phyloP scores from a whole-genome alignment of 2,113 vertebrate genomes.

The Rhabdomys dilectus region DNA sequence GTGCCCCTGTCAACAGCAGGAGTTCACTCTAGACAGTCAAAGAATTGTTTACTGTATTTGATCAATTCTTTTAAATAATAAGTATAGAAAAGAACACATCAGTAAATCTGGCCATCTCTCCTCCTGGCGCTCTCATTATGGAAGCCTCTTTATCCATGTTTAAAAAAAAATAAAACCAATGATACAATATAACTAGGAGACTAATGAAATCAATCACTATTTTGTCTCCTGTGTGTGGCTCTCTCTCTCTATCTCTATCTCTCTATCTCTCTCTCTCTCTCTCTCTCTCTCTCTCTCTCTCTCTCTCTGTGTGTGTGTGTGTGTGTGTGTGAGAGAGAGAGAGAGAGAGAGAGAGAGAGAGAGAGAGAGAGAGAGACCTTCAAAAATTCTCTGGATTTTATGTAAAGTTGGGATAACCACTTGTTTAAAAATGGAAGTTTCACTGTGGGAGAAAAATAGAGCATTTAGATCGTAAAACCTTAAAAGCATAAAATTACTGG shows the following conservation, averaged over 20 bases:
- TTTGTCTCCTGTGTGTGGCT: neutral
- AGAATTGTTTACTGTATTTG: slow-evolving; percentile 57
- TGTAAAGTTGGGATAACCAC: slow-evolving; percentile 45
- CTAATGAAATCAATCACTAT: neutral
- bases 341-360: neutral
- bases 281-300: too few relatives aligned
- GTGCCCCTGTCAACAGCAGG: neutral
- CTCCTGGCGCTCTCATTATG: neutral
- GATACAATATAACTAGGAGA: neutral
- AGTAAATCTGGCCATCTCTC: slow-evolving; percentile 22
- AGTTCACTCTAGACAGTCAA: slow-evolving; percentile 3
- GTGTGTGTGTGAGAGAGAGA: too few relatives aligned
- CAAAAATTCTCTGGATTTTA: neutral
- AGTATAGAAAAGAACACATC: slow-evolving; percentile 39
- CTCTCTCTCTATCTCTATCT: too few relatives aligned
- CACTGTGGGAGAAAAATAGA: slow-evolving; percentile 39
- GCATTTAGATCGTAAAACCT: slow-evolving; percentile 62
- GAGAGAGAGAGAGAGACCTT: too few relatives aligned
- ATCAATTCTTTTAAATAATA: slow-evolving; percentile 65
- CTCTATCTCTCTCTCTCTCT: too few relatives aligned
- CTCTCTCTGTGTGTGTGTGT: neutral
- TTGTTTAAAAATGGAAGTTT: slow-evolving; percentile 40
- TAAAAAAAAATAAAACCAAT: neutral
- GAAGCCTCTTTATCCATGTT: neutral
- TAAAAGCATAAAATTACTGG: slow-evolving; percentile 45